A percentile compares a stretch with the other conserved stretches of the same genome.
Conservation (phyloP, 2,113 vertebrate genomes). For the Tupaia chinensis region DNA sequence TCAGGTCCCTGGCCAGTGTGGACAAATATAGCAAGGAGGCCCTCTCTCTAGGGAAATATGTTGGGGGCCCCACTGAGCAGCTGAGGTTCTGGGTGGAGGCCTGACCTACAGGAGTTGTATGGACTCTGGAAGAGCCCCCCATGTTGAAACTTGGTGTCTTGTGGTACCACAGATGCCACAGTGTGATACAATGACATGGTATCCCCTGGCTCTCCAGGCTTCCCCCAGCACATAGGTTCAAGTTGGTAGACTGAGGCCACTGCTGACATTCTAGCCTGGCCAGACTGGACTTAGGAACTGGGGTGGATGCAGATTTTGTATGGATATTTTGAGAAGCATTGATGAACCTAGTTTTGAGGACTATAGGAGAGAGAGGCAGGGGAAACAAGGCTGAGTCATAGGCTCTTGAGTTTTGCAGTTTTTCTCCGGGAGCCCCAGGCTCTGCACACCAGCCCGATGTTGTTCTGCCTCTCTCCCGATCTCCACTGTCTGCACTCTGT, state of each 20-base stretch:
- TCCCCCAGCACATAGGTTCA: not conserved
- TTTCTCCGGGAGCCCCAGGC: not conserved
- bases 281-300: not conserved
- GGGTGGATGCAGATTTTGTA: not conserved
- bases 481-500: fast-evolving
- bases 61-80: not conserved
- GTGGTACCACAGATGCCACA: not conserved
- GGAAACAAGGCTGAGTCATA: not conserved
- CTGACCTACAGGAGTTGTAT: not conserved
- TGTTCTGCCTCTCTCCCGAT: not conserved
- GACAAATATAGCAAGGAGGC: not conserved
- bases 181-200: not conserved
- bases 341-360: not conserved
- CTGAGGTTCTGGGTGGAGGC: not conserved
- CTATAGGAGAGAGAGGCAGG: not conserved
- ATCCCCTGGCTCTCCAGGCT: not conserved
- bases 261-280: not conserved
- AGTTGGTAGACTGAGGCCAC: not conserved
- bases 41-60: not conserved
- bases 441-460: not conserved
- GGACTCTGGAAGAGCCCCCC: not conserved
- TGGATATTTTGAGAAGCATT: not conserved
- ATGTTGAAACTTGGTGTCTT: not conserved
- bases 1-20: not conserved
- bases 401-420: not conserved